Conservation (phyloP, 2,797 vertebrate genomes). For the Alcedo quadribrachys region DNA sequence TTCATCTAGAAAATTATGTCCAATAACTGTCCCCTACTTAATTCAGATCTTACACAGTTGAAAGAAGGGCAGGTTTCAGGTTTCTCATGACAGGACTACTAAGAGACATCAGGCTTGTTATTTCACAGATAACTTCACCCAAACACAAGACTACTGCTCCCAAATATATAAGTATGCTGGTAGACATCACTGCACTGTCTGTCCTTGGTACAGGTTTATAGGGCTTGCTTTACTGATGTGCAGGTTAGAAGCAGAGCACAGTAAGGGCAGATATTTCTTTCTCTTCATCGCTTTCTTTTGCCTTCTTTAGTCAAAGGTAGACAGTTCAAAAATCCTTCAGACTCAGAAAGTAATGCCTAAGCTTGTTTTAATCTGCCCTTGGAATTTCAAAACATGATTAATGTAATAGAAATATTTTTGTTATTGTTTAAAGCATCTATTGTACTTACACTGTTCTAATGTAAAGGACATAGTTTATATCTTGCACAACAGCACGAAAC, state of each 20-base stretch:
- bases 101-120: background rate
- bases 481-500: background rate
- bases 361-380: background rate
- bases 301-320: background rate
- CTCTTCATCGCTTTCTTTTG: background rate
- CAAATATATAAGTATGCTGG: background rate
- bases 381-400: background rate
- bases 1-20: background rate
- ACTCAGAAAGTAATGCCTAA: background rate
- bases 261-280: background rate
- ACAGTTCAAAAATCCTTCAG: background rate
- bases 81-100: background rate
- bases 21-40: background rate
- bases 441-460: background rate
- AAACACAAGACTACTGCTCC: background rate
- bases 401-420: background rate
- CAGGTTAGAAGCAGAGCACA: background rate
- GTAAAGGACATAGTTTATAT: background rate
- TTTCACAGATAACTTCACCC: background rate
- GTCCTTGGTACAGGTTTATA: background rate
- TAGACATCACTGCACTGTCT: background rate
- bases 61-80: background rate
- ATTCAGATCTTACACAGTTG: background rate
- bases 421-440: background rate
- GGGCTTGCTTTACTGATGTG: background rate